Evolutionary conservation across 1,140 invertebrate species (phyloP).

Genomic region (Battus philenor): DNA sequence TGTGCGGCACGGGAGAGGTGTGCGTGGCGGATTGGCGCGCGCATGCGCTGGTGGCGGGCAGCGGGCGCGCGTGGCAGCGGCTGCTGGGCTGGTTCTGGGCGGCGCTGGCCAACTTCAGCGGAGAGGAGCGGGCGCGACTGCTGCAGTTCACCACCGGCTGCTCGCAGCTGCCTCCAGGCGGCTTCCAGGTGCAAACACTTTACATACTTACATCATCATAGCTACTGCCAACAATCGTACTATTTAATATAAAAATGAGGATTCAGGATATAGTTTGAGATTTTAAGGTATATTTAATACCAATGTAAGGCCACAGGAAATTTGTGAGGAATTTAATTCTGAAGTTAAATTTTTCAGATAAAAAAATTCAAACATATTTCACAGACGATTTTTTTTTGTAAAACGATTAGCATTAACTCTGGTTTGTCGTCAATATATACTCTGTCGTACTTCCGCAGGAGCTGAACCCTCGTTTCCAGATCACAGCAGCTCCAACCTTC

Average conservation of each 20-base stretch:
- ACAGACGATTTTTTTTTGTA: no score
- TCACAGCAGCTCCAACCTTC: slow-evolving; percentile 91
- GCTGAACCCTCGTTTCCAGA: slow-evolving; percentile 92
- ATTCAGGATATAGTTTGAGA: no score
- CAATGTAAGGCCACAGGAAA: no score
- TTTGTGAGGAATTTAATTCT: no score
- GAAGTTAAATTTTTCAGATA: no score
- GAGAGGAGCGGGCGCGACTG: slow-evolving; percentile 94
- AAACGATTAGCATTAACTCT: no score
- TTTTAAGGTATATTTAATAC: no score
- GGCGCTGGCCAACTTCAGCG: slow-evolving; percentile 92
- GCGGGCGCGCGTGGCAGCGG: slow-evolving; percentile 88
- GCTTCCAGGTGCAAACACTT: slow-evolving; percentile 86
- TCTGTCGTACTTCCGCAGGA: no score
- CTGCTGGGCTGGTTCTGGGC: slow-evolving; percentile 97
- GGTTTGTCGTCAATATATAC: no score
- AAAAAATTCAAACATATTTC: no score
- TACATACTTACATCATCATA: neutral
- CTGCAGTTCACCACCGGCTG: slow-evolving; percentile 97
- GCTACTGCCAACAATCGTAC: neutral
- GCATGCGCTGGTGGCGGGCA: slow-evolving; percentile 91
- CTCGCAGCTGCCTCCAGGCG: slow-evolving; percentile 93
- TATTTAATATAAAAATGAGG: no score
- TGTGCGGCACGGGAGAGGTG: slow-evolving; percentile 96
- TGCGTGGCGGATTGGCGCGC: slow-evolving; percentile 92